Evolutionary conservation across 2,113 vertebrate species (phyloP).

Genomic region (Gasterosteus nipponicus): DNA sequence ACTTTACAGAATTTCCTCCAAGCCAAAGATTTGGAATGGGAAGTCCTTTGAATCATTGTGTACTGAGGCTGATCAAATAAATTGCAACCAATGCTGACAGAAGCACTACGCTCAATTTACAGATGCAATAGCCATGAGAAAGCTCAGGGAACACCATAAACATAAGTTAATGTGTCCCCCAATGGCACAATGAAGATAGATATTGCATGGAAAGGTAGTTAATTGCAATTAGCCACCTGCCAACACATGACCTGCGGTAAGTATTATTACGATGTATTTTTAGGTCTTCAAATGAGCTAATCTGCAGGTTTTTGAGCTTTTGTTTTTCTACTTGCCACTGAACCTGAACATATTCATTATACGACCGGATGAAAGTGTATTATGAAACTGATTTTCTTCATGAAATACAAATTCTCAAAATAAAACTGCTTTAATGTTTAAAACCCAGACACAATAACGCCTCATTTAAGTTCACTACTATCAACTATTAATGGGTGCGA

Average conservation of each 20-base stretch:
- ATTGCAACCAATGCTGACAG: conserved; percentile 43
- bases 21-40: conserved; percentile 45
- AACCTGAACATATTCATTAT: background rate
- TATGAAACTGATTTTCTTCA: background rate
- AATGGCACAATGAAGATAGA: conserved; percentile 27
- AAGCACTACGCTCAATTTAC: conserved; percentile 38
- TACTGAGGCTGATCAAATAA: conserved; percentile 63
- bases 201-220: background rate
- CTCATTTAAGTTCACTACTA: background rate
- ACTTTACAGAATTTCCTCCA: conserved; percentile 51
- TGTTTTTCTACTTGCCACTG: background rate
- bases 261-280: background rate
- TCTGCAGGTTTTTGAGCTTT: background rate
- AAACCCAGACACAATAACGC: background rate
- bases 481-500: background rate
- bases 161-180: conserved; percentile 13
- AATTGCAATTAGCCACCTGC: background rate
- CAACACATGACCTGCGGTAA: background rate
- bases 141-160: conserved; percentile 19
- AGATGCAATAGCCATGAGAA: conserved; percentile 7
- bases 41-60: conserved; percentile 43
- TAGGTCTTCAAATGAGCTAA: background rate
- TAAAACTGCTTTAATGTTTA: conserved; percentile 4
- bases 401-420: background rate
- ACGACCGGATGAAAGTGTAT: background rate